Evolutionary conservation across 2,113 vertebrate genomes (phyloP).

Genomic region (Silurus meridionalis): DNA sequence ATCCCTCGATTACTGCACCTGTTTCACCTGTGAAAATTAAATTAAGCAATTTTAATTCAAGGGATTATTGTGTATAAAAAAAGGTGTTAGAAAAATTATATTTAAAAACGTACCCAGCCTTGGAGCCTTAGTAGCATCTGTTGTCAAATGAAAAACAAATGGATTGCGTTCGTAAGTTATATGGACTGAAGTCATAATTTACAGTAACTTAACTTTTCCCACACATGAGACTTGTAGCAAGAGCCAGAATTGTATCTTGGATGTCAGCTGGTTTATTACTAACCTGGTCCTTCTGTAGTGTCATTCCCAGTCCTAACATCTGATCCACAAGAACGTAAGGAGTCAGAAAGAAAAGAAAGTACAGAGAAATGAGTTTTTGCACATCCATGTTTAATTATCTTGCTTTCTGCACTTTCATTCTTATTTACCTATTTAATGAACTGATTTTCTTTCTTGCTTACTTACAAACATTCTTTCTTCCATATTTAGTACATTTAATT

Average conservation of each 20-base stretch:
- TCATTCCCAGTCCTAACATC: conserved; percentile 11
- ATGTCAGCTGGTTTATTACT: conserved; percentile 17
- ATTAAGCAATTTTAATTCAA: conserved; percentile 11
- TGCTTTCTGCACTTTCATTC: background rate
- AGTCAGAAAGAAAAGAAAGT: background rate
- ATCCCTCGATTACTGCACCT: conserved; percentile 68
- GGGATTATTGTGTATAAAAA: background rate
- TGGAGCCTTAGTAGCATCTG: conserved; percentile 46
- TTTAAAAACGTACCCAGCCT: conserved; percentile 44
- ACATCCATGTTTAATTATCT: background rate
- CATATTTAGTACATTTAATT: background rate
- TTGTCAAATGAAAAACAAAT: conserved; percentile 11
- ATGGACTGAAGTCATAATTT: background rate
- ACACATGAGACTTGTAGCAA: background rate
- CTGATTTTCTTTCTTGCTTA: background rate
- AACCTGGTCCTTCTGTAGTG: conserved; percentile 39
- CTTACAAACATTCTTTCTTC: background rate
- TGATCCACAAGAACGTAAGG: conserved; percentile 1
- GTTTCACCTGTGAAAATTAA: conserved; percentile 49
- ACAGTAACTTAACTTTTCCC: background rate
- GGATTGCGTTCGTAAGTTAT: background rate
- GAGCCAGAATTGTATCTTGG: background rate
- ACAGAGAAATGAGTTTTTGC: background rate
- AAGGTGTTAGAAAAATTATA: background rate
- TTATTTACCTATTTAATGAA: too few species aligned